A percentile compares a stretch with the other conserved stretches of the same genome.
Conservation (phyloP, 2,113 vertebrate species). For the Cairina moschata region DNA sequence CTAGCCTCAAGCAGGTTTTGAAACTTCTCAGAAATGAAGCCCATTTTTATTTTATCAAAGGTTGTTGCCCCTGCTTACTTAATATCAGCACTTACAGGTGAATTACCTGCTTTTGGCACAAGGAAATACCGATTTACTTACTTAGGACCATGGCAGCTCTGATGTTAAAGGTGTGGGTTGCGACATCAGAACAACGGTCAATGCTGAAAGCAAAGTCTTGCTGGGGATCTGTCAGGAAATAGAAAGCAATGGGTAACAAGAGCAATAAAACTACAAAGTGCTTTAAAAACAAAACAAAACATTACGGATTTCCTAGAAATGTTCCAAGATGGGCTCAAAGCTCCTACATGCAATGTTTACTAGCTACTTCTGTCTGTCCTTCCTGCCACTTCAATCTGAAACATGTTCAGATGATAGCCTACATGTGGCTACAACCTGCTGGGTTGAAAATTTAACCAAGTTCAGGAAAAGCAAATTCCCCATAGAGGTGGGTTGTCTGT, state of each 20-base stretch:
- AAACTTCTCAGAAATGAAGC: background rate
- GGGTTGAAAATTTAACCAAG: background rate
- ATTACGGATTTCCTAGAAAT: background rate
- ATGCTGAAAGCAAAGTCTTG: constrained; percentile 78
- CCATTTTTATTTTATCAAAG: background rate
- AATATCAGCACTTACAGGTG: background rate
- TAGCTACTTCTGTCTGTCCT: background rate
- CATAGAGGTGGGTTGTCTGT: background rate
- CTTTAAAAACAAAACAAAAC: background rate
- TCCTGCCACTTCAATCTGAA: background rate
- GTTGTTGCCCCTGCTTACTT: background rate
- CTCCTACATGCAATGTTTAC: background rate
- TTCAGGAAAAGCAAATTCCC: background rate
- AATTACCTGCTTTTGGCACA: accelerated
- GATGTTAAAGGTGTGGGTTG: constrained; percentile 47
- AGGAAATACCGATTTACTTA: constrained; percentile 66
- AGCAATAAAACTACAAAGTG: background rate
- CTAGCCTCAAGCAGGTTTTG: background rate
- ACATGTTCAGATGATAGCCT: background rate
- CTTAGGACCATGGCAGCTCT: constrained; percentile 65
- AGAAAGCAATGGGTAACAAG: background rate
- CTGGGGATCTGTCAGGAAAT: constrained; percentile 68
- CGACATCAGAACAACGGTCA: constrained; percentile 57
- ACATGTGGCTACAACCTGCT: background rate
- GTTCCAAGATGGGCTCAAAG: background rate